phyloP scores from a whole-genome alignment of 2,797 vertebrate species.

The Catharus ustulatus region DNA sequence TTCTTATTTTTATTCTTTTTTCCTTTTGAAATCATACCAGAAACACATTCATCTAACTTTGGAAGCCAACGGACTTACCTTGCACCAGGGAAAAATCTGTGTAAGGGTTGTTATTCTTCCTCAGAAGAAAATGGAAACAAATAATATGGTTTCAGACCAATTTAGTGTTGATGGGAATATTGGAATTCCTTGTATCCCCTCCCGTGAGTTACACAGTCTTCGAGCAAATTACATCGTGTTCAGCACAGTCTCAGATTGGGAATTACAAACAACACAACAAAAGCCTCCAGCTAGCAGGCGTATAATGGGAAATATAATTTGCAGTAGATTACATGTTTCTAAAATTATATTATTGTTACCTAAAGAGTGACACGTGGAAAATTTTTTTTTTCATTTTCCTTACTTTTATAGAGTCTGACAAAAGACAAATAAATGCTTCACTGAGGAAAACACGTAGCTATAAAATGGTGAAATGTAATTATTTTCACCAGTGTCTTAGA shows the following conservation, averaged over 20 bases:
- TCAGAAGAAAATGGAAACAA: conserved; percentile 44
- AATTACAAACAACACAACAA: conserved; percentile 6
- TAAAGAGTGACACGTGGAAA: neutral
- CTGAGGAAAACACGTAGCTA: neutral
- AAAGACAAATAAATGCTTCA: neutral
- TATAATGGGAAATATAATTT: neutral
- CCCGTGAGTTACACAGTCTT: neutral
- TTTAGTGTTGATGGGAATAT: conserved; percentile 25
- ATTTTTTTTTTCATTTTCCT: neutral
- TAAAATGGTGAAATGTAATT: neutral
- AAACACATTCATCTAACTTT: conserved; percentile 30
- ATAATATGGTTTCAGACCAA: conserved; percentile 39
- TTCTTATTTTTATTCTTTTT: neutral
- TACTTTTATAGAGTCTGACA: neutral
- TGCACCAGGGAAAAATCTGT: neutral
- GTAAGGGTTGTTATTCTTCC: conserved; percentile 13
- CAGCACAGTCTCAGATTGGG: neutral
- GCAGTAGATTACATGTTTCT: neutral
- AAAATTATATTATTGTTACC: neutral
- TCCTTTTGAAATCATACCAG: neutral
- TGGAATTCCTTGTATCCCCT: conserved; percentile 31
- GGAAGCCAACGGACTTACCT: neutral
- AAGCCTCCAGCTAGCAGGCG: neutral
- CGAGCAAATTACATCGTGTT: conserved; percentile 23
- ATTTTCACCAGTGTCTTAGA: neutral